Base-by-base conservation (phyloP, 2,888 invertebrate genomes). In the Hypercompe scribonia region DNA sequence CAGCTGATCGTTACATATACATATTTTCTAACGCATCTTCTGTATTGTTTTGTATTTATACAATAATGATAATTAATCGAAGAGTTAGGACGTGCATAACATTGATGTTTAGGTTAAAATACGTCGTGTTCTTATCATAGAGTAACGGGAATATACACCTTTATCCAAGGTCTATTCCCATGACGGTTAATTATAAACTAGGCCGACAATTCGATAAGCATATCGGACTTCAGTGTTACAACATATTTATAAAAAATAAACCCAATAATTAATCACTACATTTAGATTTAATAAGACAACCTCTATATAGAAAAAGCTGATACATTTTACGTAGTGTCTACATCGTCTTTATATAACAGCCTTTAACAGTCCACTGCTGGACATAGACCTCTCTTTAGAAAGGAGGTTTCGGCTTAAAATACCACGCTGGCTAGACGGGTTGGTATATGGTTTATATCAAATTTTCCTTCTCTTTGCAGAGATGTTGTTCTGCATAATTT, bases 121-220 rank as follows among this genome's bases (percentile, higher is more conserved):
- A 54, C 54, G 3, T 28, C 28, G 11, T 24, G 11, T 58, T n/a
- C 28, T 58, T 58, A 58, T 58, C n/a, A 28, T 58, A 28, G 28
- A 58, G 28, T n/a, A 58, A 58, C 58, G 15, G n/a, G 58, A 58
- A 61, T 31, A 3, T 13, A 28, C 61, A 54, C 50, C n/a, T 54
- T 54, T 28, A 61, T 61, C 28, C 28, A 67, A 67, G 31, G 67
- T 34, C 36, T 24, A 61, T 58, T 36, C 36, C 68, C 39, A 39
- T 28, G 39, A 58, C 36, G 28, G 5, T 61, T 28, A 58, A n/a
- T 28, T 24, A 8, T 4, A 65, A 58, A 58, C 50, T 67, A 67
- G 33, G 34, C n/a, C 54, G 50, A 31, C 34, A 34, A 66, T 50
- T 61, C 28, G 68, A 68, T 68, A 69, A 63, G n/a, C 39, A n/a